Conservation (phyloP, 2,797 vertebrate genomes). For the Mallotus villosus region DNA sequence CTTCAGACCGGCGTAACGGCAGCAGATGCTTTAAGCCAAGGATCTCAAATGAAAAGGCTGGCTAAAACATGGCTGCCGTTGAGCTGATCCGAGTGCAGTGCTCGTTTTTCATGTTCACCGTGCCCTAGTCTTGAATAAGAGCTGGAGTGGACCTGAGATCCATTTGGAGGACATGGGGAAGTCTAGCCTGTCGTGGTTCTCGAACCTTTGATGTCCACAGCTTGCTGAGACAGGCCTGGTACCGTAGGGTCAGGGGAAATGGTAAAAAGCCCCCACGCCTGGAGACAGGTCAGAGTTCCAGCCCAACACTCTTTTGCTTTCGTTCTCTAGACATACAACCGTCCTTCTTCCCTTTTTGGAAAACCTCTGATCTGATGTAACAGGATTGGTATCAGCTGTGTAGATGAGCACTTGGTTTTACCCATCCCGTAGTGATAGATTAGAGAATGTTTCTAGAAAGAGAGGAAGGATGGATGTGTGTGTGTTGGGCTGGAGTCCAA, state of each 20-base stretch:
- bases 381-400: background rate
- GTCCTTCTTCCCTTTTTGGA: background rate
- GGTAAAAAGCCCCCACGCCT: too few relatives aligned
- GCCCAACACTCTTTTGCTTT: background rate
- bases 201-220: conserved; percentile 28
- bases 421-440: background rate
- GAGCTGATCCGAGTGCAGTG: background rate
- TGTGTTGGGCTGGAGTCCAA: background rate
- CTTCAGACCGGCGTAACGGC: background rate
- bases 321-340: background rate
- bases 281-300: background rate
- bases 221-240: background rate
- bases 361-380: background rate
- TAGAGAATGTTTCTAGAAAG: background rate
- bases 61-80: background rate
- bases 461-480: background rate
- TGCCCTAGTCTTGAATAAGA: background rate
- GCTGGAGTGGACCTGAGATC: background rate
- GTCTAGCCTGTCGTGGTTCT: background rate
- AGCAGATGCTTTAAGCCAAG: background rate
- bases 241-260: background rate
- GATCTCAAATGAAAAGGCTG: background rate
- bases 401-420: background rate
- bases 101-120: background rate
- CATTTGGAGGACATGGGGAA: background rate